Evolutionary conservation across 2,113 vertebrate genomes (phyloP), one percentile per base, ranked within the genome.

Genomic region (Menidia beryllina): DNA sequence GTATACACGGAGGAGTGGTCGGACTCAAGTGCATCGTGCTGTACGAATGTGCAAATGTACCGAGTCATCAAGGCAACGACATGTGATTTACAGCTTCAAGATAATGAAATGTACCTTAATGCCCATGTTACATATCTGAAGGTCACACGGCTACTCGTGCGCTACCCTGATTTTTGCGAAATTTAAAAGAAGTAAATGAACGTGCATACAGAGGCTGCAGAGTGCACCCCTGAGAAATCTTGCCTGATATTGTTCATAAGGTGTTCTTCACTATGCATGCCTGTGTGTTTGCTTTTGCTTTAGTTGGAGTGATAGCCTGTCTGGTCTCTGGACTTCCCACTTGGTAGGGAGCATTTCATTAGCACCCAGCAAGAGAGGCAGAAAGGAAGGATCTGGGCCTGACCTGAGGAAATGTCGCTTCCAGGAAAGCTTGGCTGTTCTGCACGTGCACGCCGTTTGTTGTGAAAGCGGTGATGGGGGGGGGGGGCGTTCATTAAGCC

Each of bases 261-360:
- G 10, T 23, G 25, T 23, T 30, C n/a, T 48, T 19, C 71, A 43
- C 15, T 13, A 47, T 56, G 27, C 15, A 8, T 8, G 7, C 4
- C 3, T 60, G 55, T 59, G 53, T 5, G 30, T 57, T 70, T 41
- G 30, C 12, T 27, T 30, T 13, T 5, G 27, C 43, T 39, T 54
- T 41, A 62, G 20, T 8, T 57, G 8, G 27, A 47, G 19, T 48
- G 3, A 60, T 5, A 3, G 19, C 24, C 20, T 15, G 6, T 66
- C 61, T 69, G 45, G 52, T 64, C 38, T 62, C 66, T 73, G 38
- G 45, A 57, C 69, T 70, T 80, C 45, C 56, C 65, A 72, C 34
- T 45, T 52, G 64, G 45, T 10, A 3, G 56, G 77, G 60, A 61
- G 48, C 43, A 68, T 76, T 77, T 84, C 69, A 84, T 79, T 79